Base-by-base conservation (phyloP, 2,888 invertebrate genomes). In the Tricholauxania praeusta region DNA sequence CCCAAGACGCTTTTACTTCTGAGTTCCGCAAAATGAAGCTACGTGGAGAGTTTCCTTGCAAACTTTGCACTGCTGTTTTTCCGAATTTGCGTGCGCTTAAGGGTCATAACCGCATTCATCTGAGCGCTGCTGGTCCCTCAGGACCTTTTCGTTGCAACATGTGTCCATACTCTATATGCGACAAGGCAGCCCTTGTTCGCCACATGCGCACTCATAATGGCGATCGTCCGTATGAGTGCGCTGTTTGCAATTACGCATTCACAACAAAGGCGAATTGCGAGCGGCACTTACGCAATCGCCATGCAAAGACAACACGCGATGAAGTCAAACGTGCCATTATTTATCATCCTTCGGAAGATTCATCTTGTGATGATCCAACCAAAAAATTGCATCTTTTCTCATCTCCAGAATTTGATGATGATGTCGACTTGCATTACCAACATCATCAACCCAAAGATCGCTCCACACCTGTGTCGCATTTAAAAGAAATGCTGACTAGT, bases 181-280 rank as follows among this genome's bases (percentile, higher is more conserved):
- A 98, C 84, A 97, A 97, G 87, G 95, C 96, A 22, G 96, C 97
- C 3, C 88, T 98, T 66, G 93, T 96, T 12, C 92, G 97, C 22
- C 98, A 98, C 83, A 93, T 98, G 91, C 90, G 97, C 59, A 96
- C 96, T 0, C 98, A 98, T 88, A 98, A 97, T 83, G 98, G 98
- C 0, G 97, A 98, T 81, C 90, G 97, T 14, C 98, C 98, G 0
- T 98, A 96, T 84, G 96, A 97, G 86, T 98, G 98, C 84, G 92
- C 94, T 0, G 91, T 97, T n/a, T 98, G 98, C 87, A 96, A 96
- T 82, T 97, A 96, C 83, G 97, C 97, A 3, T 98, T 98, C 87
- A 98, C 98, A 39, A 98, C 98, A 0, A 97, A 98, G 88, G 97
- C 98, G 1, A 98, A 98, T 85, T 98, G 98, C 86, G 98, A 98